phyloP scores from a whole-genome alignment of 2,113 vertebrate species.

The Hepsetus odoe region DNA sequence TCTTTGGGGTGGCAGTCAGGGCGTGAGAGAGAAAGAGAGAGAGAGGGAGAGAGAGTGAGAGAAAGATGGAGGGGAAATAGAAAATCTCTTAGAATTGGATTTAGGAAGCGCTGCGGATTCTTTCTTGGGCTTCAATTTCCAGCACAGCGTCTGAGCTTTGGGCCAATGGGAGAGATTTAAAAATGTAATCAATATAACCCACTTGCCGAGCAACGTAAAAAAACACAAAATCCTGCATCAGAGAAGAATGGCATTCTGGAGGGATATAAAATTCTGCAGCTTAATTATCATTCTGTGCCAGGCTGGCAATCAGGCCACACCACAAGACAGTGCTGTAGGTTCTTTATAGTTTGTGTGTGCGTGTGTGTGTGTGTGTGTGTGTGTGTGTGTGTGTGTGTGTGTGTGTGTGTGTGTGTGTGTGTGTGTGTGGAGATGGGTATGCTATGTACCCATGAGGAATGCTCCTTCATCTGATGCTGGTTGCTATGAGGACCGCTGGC shows the following conservation, averaged over 20 bases:
- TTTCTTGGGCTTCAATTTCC: conserved; percentile 58
- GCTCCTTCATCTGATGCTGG: conserved; percentile 99
- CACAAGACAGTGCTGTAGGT: background rate
- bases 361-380: background rate
- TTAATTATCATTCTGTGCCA: background rate
- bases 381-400: no score
- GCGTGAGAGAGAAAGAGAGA: background rate
- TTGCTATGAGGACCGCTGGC: conserved; percentile 94
- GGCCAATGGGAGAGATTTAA: conserved; percentile 29
- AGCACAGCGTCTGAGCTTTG: conserved; percentile 53
- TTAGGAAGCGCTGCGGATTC: conserved; percentile 46
- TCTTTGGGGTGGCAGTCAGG: background rate
- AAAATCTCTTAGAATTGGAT: conserved; percentile 55
- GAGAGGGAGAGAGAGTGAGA: background rate
- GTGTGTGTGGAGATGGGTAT: no score
- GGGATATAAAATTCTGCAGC: background rate
- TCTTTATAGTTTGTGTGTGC: background rate
- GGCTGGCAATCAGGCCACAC: background rate
- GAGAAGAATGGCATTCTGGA: background rate
- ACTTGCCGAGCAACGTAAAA: conserved; percentile 55
- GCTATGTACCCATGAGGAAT: conserved; percentile 92
- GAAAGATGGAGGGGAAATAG: background rate
- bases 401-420: background rate
- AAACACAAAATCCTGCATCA: conserved; percentile 32
- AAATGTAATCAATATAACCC: conserved; percentile 58